Percentiles rank a stretch among this genome's conserved stretches.
phyloP scores from a whole-genome alignment of 2,797 vertebrate genomes.

The Craterocephalus amniculus region DNA sequence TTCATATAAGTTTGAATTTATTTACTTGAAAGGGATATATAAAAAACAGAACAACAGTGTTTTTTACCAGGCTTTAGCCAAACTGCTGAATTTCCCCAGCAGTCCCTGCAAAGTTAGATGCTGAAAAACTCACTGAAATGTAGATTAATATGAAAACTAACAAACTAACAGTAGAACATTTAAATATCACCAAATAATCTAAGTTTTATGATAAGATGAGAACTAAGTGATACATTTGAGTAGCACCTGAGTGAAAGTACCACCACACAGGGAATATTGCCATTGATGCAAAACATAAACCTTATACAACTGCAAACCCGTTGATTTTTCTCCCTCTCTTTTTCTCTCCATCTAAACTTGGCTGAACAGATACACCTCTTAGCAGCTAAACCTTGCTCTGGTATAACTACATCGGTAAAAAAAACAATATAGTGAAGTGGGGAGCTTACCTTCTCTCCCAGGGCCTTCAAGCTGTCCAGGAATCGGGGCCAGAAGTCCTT shows the following conservation, averaged over 20 bases:
- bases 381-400: neutral
- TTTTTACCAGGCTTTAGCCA: too few species aligned
- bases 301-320: neutral
- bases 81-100: too few species aligned
- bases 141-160: too few species aligned
- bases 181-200: neutral
- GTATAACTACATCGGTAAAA: neutral
- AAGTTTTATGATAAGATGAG: neutral
- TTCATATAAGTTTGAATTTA: too few species aligned
- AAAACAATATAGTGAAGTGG: neutral
- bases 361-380: neutral
- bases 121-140: too few species aligned
- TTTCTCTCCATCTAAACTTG: neutral
- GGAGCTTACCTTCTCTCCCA: conserved; percentile 91
- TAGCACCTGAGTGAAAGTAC: neutral
- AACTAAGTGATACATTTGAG: neutral
- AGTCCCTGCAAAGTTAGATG: too few species aligned
- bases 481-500: conserved; percentile 97
- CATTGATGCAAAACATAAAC: neutral
- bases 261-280: neutral
- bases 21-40: too few species aligned
- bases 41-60: too few species aligned
- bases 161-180: too few species aligned
- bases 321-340: neutral
- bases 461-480: conserved; percentile 89